Evolutionary conservation across 2,888 invertebrate genomes (phyloP), one percentile per base, ranked within the genome.

Genomic region (Romanomermis culicivorax): DNA sequence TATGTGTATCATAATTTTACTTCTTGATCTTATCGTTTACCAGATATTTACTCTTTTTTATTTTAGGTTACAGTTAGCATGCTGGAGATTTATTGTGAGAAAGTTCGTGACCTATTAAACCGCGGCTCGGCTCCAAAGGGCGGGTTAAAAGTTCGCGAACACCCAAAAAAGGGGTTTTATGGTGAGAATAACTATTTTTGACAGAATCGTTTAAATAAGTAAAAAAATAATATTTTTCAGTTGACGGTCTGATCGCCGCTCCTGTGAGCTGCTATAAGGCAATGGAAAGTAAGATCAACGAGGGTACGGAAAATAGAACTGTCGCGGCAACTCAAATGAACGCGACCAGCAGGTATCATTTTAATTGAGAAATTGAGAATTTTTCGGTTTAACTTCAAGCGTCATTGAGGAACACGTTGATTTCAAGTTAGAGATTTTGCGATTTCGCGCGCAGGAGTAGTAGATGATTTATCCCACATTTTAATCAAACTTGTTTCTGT

Each of bases 81-180:
- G 76, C 63, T 77, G 60, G 77, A 77, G 64, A 76, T 77, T 59
- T 77, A 77, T 67, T 75, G 76, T 63, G 77, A 77, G 64, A 70
- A 73, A 54, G 73, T 73, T 4, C 60, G 71, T 51, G 75, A 76
- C 62, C 63, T 76, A 29, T 63, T 75, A 1, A 65, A 68, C 58
- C 60, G 69, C 1, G 67, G 59, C 54, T 58, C 59, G 2, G 63
- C 66, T 27, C 65, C 65, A 60, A 73, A 68, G 62, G 70, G 67
- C 51, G 74, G 74, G 1, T 65, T 77, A n/a, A 74, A 72, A 62
- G 69, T 77, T 42, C 60, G 77, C 57, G 74, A 77, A 61, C 74
- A 76, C 64, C 76, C 76, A 1, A 75, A 73, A 61, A 71, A 68
- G 55, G 77, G 77, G 45, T 77, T 77, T 60, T 77, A 76, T 61